Conservation (phyloP, 2,888 invertebrate species). For the Dasypogon diadema region DNA sequence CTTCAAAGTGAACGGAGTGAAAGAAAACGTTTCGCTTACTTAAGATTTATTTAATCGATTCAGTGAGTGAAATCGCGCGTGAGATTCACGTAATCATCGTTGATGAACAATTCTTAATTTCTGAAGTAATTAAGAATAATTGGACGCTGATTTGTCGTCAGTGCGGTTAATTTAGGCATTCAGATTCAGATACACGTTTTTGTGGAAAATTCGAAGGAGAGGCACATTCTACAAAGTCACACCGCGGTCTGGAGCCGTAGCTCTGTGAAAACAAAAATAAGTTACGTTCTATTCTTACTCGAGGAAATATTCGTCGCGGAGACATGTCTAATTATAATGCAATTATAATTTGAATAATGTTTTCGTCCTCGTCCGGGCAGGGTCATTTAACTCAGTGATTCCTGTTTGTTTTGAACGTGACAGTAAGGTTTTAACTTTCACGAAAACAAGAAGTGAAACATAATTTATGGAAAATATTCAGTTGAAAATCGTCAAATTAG, state of each 20-base stretch:
- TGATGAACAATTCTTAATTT: neutral
- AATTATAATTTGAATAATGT: slow-evolving; percentile 50
- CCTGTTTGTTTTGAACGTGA: slow-evolving; percentile 11
- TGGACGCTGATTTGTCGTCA: slow-evolving; percentile 6
- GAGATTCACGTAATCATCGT: slow-evolving; percentile 13
- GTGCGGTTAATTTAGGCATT: neutral
- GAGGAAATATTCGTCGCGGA: slow-evolving; percentile 16
- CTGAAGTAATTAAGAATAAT: neutral
- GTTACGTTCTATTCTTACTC: slow-evolving; percentile 26
- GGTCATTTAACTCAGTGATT: slow-evolving; percentile 8
- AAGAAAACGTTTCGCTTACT: slow-evolving; percentile 34
- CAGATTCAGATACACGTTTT: neutral
- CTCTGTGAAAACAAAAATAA: neutral
- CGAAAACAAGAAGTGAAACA: neutral
- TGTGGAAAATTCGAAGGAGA: neutral
- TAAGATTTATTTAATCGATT: slow-evolving; percentile 25
- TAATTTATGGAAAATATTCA: neutral
- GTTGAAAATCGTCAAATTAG: neutral
- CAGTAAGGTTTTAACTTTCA: neutral
- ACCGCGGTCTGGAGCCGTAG: neutral
- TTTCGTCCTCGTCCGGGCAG: neutral
- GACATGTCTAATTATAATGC: slow-evolving; percentile 49
- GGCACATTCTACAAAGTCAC: neutral
- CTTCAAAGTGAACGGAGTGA: slow-evolving; percentile 28
- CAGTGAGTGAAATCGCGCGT: slow-evolving; percentile 36